Evolutionary conservation across 2,888 invertebrate species (phyloP), one percentile per base, ranked within the genome.

Genomic region (Melinaea menophilus): DNA sequence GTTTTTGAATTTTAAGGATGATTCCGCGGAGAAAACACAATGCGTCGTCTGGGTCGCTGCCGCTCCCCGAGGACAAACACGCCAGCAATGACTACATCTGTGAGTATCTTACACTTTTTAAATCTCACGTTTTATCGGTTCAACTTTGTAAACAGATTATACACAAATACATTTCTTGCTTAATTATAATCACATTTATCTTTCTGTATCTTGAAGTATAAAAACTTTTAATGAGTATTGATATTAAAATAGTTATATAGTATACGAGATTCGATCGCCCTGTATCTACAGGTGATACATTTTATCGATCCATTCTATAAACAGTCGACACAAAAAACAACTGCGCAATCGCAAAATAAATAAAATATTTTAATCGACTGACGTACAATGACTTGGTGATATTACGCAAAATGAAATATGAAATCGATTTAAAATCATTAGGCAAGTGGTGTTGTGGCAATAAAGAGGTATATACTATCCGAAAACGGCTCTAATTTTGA

Each of bases 51-150:
- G 88, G 86, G 75, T 89, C 90, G 61, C 81, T 88, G 71, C 89
- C 82, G 82, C 87, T 84, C 74, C 85, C 73, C 63, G 88, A 89
- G 77, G 89, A 88, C 82, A 90, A 89, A 79, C 81, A 86, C 74
- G 90, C 90, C 79, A 90, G 90, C 82, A 89, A 88, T 73, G 90
- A 90, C 77, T 84, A 90, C 79, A 90, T 90, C 64, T 73, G 90
- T 90, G 64, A 87, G 89, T 85, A 71, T 37, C 37, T 37, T 37
- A 41, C 41, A 41, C 9, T 41, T 41, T 41, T 41, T 9, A 41
- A 7, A 41, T 7, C 41, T 41, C 9, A 41, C 9, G 7, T 41
- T 5, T 41, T 41, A 3, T 5, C 4, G 4, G 11, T 41, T 41
- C 11, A 41, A 41, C 9, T 41, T 41, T 41, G 9, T 9, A 41